Evolutionary conservation across 2,113 vertebrate genomes (phyloP).

Genomic region (Platichthys flesus): DNA sequence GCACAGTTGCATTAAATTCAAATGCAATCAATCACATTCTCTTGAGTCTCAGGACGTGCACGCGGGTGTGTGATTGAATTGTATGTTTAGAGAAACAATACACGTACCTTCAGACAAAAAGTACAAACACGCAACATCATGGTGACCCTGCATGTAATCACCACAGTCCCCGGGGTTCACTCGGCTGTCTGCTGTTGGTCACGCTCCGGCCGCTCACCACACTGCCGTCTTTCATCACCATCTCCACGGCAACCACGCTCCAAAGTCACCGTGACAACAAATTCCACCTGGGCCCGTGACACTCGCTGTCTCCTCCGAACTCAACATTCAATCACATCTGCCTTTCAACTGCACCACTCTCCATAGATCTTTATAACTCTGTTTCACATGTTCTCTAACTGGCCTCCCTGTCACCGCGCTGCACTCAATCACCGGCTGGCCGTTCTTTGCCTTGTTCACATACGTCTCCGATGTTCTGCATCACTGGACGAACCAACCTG

Average conservation of each 20-base stretch:
- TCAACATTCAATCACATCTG: conserved; percentile 46
- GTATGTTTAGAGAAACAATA: background rate
- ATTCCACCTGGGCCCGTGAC: conserved; percentile 69
- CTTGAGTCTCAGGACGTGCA: background rate
- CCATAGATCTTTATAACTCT: conserved; percentile 26
- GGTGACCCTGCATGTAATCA: conserved; percentile 58
- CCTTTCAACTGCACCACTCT: conserved; percentile 23
- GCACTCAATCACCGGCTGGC: conserved; percentile 29
- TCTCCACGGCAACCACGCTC: conserved; percentile 62
- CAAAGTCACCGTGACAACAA: conserved; percentile 71
- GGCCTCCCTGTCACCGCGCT: conserved; percentile 15
- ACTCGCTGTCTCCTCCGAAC: conserved; percentile 43
- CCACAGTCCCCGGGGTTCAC: conserved; percentile 35
- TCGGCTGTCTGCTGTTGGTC: conserved; percentile 68
- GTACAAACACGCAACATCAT: conserved; percentile 1
- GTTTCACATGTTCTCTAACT: conserved; percentile 30
- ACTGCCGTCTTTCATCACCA: conserved; percentile 63
- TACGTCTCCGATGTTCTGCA: conserved; percentile 11
- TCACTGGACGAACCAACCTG: conserved; percentile 18
- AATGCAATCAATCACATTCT: background rate
- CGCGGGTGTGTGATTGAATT: background rate
- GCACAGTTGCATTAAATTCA: background rate
- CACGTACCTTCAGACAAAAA: background rate
- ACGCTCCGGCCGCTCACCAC: conserved; percentile 43
- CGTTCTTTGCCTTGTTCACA: conserved; percentile 20